Conservation (phyloP, 2,888 invertebrate genomes). For the Meandrusa payeni region DNA sequence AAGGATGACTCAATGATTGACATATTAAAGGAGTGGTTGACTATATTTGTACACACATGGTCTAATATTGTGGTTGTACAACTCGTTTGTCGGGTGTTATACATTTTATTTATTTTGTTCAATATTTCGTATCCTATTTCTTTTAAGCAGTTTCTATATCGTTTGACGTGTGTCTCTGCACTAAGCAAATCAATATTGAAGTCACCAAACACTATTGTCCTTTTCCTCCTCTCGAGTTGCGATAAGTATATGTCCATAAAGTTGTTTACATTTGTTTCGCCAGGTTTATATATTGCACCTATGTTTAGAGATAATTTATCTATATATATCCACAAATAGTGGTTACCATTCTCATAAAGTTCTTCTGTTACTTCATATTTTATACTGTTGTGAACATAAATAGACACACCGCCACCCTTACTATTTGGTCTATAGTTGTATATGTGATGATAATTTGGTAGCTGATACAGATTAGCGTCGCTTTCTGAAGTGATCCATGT, state of each 20-base stretch:
- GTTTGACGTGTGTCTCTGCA: neutral
- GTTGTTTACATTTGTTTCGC: slow-evolving; percentile 19
- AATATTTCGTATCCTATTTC: slow-evolving; percentile 22
- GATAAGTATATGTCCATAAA: slow-evolving; percentile 24
- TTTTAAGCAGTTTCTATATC: slow-evolving; percentile 16
- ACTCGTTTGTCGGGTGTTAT: slow-evolving; percentile 25
- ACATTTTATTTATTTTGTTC: slow-evolving; percentile 21
- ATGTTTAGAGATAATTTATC: slow-evolving; percentile 26
- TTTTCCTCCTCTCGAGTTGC: slow-evolving; percentile 21
- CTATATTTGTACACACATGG: slow-evolving; percentile 27
- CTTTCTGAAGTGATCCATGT: neutral
- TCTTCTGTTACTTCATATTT: slow-evolving; percentile 25
- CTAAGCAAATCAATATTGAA: slow-evolving; percentile 24
- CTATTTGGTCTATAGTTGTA: slow-evolving; percentile 29
- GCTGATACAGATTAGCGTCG: neutral
- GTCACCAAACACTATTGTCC: slow-evolving; percentile 26
- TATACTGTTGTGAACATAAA: slow-evolving; percentile 5
- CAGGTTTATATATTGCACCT: slow-evolving; percentile 25
- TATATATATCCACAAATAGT: slow-evolving; percentile 32
- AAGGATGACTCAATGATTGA: slow-evolving; percentile 29
- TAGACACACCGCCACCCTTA: slow-evolving; percentile 23
- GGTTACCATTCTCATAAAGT: slow-evolving; percentile 27
- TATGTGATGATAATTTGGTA: slow-evolving; percentile 23
- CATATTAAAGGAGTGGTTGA: slow-evolving; percentile 17
- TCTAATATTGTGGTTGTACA: slow-evolving; percentile 27